Evolutionary conservation across 2,113 vertebrate species (phyloP).

Genomic region (Mustela lutreola): DNA sequence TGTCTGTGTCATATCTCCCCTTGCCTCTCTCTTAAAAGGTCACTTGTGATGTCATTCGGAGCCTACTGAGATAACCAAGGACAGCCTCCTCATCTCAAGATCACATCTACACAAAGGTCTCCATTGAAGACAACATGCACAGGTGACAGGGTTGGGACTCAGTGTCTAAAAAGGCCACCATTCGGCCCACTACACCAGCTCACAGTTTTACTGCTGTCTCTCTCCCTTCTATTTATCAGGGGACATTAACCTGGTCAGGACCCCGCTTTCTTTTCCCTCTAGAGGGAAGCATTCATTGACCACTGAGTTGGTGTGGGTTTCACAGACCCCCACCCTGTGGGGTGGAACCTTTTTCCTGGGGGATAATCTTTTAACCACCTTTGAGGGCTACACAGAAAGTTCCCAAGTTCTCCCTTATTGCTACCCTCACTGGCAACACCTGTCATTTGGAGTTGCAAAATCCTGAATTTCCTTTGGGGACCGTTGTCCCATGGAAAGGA

Average conservation of each 20-base stretch:
- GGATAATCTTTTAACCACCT: not conserved
- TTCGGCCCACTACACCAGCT: not conserved
- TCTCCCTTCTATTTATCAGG: not conserved
- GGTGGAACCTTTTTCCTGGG: not conserved
- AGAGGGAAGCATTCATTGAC: fast-evolving
- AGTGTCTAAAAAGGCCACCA: fast-evolving
- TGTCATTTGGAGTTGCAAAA: not conserved
- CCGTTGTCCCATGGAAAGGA: not conserved
- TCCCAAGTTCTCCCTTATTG: not conserved
- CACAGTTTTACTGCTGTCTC: fast-evolving
- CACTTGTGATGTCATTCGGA: too few relatives aligned
- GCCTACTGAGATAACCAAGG: not conserved
- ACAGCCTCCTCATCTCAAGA: not conserved
- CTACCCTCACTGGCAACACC: too few relatives aligned
- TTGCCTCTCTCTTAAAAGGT: not conserved
- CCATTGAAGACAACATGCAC: fast-evolving
- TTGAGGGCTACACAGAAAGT: not conserved
- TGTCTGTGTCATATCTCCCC: not conserved
- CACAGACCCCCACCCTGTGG: fast-evolving
- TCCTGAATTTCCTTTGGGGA: not conserved
- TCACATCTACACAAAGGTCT: not conserved
- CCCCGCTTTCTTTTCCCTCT: not conserved
- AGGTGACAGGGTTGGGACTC: not conserved
- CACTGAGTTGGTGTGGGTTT: not conserved
- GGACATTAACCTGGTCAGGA: not conserved